These are phyloP conservation scores for Coluber constrictor DNA, from an alignment of 2,797 vertebrate genomes.

Conservation along the genomic window DNA sequence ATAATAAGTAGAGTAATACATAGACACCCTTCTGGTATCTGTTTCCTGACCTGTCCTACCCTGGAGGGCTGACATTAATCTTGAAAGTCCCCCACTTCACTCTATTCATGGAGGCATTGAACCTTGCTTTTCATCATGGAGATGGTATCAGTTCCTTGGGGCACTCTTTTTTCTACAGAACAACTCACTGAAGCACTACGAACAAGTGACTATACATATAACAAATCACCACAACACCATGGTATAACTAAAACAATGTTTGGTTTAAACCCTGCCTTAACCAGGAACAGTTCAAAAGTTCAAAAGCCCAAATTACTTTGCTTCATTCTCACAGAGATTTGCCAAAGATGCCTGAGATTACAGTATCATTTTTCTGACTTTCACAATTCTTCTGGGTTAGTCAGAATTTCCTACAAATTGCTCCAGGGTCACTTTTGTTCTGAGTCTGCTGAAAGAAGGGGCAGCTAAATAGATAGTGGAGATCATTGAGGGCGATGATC, in stretches of 20 bases:
- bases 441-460: not conserved
- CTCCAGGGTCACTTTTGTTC: not conserved
- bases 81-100: not conserved
- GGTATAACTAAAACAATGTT: not conserved
- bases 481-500: not conserved
- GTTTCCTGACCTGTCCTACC: not conserved
- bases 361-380: not conserved
- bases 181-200: not conserved
- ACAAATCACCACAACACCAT: not conserved
- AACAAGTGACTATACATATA: not conserved
- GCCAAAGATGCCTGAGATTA: not conserved
- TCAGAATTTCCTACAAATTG: not conserved
- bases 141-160: not conserved
- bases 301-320: not conserved
- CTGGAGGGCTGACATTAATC: not conserved
- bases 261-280: not conserved
- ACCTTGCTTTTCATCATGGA: not conserved
- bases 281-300: not conserved
- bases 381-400: not conserved
- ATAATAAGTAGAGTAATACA: not conserved
- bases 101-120: not conserved
- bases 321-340: not conserved
- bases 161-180: not conserved
- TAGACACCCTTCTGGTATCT: not conserved
- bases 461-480: not conserved